Evolutionary conservation across 2,888 invertebrate genomes (phyloP).

Genomic region (Eledona agricola): DNA sequence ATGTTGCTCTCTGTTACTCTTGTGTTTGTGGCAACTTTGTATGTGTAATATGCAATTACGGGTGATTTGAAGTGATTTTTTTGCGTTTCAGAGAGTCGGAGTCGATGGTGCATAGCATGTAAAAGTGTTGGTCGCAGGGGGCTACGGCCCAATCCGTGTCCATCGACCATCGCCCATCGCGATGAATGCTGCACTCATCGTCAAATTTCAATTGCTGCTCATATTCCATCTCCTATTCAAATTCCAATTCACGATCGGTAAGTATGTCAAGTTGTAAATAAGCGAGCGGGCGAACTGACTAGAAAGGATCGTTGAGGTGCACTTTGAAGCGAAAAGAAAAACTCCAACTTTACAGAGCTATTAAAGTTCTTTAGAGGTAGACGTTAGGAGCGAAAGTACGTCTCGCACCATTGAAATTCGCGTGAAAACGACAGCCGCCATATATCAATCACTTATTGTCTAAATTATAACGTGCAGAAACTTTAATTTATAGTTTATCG

Average conservation of each 20-base stretch:
- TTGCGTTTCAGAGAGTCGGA: constrained; percentile 31
- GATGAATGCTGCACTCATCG: constrained; percentile 53
- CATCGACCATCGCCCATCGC: constrained; percentile 46
- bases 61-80: constrained; percentile 8
- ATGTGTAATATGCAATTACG: no score
- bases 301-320: constrained; percentile 8
- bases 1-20: no score
- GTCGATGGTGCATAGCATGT: constrained; percentile 41
- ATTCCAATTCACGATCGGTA: constrained; percentile 48
- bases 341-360: constrained; percentile 4
- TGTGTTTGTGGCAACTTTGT: no score
- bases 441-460: constrained; percentile 19
- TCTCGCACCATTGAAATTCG: constrained; percentile 17
- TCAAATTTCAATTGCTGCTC: constrained; percentile 51
- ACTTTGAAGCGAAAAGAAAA: constrained; percentile 13
- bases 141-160: constrained; percentile 46
- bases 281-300: constrained; percentile 2
- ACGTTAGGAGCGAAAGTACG: constrained; percentile 22
- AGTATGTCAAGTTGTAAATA: constrained; percentile 38
- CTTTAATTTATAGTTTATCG: constrained; percentile 14
- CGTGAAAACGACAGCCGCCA: constrained; percentile 13
- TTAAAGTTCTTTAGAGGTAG: constrained; percentile 10
- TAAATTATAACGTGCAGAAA: constrained; percentile 21
- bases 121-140: constrained; percentile 38
- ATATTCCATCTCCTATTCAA: constrained; percentile 49